Evolutionary conservation across 2,888 invertebrate genomes (phyloP).

Genomic region (Enoplolaimus lenunculus): DNA sequence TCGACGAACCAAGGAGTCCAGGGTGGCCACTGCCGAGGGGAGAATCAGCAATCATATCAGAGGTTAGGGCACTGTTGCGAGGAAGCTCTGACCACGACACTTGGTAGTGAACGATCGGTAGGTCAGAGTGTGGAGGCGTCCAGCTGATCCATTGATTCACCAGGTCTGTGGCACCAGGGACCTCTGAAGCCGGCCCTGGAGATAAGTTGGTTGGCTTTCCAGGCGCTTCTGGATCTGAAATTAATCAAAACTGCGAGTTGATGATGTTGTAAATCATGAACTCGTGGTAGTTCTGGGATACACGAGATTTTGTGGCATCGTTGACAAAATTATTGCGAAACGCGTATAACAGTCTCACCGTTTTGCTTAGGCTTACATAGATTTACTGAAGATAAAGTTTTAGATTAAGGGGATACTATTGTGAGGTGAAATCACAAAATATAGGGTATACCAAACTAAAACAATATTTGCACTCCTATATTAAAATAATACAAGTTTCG

Average conservation of each 20-base stretch:
- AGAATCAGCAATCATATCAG: not conserved
- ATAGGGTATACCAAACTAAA: too few species aligned
- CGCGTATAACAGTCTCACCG: too few species aligned
- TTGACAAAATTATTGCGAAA: too few species aligned
- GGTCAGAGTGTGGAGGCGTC: constrained; percentile 33
- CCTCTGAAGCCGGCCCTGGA: constrained; percentile 25
- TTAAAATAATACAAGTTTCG: too few species aligned
- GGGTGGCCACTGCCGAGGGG: too few species aligned
- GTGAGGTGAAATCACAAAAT: too few species aligned
- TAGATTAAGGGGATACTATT: too few species aligned
- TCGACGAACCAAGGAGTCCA: not conserved
- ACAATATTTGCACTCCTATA: too few species aligned
- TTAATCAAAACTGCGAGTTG: not conserved
- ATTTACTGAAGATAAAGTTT: too few species aligned
- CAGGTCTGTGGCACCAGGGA: not conserved
- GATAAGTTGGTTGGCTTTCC: constrained; percentile 30
- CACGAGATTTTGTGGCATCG: too few species aligned
- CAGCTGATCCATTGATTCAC: constrained; percentile 25
- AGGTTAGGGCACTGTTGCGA: not conserved
- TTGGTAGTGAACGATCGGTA: constrained; percentile 36
- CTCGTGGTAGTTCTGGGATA: too few species aligned
- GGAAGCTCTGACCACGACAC: constrained; percentile 19
- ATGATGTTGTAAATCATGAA: not conserved
- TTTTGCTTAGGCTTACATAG: too few species aligned
- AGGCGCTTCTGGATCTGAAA: constrained; percentile 28